These are phyloP conservation scores for Nephrotoma appendiculata DNA, from an alignment of 2,888 invertebrate species.

Conservation along the genomic window DNA sequence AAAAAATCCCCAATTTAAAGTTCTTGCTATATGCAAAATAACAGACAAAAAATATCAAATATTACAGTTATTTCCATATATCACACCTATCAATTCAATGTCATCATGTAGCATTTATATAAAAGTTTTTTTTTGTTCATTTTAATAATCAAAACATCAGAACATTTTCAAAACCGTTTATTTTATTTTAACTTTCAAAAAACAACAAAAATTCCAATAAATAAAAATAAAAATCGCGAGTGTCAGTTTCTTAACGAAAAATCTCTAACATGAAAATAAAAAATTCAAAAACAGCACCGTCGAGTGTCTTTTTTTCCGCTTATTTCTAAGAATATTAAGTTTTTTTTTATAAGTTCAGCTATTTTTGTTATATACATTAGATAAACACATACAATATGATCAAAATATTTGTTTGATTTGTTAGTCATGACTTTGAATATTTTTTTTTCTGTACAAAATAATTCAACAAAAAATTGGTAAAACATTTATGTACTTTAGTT, in stretches of 20 bases:
- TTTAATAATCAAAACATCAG: neutral
- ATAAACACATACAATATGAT: neutral
- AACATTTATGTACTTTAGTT: neutral
- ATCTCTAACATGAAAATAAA: neutral
- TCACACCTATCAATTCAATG: neutral
- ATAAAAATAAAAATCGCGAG: neutral
- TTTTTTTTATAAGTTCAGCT: neutral
- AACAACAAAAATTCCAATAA: neutral
- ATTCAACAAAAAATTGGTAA: neutral
- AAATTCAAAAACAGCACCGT: neutral
- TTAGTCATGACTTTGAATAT: neutral
- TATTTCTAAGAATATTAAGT: neutral
- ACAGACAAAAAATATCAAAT: neutral
- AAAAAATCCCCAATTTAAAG: neutral
- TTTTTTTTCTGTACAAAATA: neutral
- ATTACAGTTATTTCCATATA: neutral
- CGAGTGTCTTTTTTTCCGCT: neutral
- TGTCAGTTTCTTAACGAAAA: neutral
- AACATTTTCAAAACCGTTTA: neutral
- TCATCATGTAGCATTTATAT: neutral
- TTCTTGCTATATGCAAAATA: neutral
- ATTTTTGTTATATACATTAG: neutral
- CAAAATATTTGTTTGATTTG: neutral
- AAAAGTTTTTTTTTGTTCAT: neutral
- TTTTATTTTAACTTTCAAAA: neutral